Percentiles rank a stretch among this genome's conserved stretches.
Evolutionary conservation across 2,888 invertebrate species (phyloP).

Genomic region (Pachliopta kotzebuea): DNA sequence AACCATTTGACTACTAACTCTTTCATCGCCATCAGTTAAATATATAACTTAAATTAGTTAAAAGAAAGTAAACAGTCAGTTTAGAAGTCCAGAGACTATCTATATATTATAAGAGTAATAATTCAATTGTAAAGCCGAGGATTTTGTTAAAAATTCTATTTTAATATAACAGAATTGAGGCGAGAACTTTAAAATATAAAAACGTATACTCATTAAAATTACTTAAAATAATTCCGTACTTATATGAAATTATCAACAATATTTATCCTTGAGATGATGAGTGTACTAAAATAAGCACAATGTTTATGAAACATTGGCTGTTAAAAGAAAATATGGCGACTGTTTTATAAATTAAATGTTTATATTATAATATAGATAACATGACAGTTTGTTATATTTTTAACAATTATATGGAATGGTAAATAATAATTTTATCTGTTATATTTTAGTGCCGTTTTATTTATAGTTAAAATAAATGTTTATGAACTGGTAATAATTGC

Average conservation of each 20-base stretch:
- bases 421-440: too few relatives aligned
- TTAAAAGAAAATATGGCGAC: slow-evolving; percentile 4
- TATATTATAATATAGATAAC: not conserved
- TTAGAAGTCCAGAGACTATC: too few relatives aligned
- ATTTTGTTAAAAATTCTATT: too few relatives aligned
- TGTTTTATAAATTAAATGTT: slow-evolving; percentile 14
- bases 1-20: too few relatives aligned
- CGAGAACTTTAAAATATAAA: not conserved
- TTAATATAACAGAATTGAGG: not conserved
- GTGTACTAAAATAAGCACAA: slow-evolving; percentile 14
- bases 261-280: slow-evolving; percentile 18
- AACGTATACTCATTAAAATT: slow-evolving; percentile 11
- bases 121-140: too few relatives aligned
- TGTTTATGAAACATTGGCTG: slow-evolving; percentile 16
- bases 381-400: not conserved
- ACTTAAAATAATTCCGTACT: slow-evolving; percentile 17
- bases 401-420: not conserved
- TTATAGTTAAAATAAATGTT: too few relatives aligned
- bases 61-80: too few relatives aligned
- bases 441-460: too few relatives aligned
- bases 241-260: slow-evolving; percentile 20
- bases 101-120: too few relatives aligned
- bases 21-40: too few relatives aligned
- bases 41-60: too few relatives aligned
- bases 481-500: too few relatives aligned